A percentile compares a stretch with the other conserved stretches of the same genome.
These are phyloP conservation scores for Pseudorhombus dupliciocellatus DNA, from an alignment of 2,113 vertebrate genomes.

Conservation along the genomic window DNA sequence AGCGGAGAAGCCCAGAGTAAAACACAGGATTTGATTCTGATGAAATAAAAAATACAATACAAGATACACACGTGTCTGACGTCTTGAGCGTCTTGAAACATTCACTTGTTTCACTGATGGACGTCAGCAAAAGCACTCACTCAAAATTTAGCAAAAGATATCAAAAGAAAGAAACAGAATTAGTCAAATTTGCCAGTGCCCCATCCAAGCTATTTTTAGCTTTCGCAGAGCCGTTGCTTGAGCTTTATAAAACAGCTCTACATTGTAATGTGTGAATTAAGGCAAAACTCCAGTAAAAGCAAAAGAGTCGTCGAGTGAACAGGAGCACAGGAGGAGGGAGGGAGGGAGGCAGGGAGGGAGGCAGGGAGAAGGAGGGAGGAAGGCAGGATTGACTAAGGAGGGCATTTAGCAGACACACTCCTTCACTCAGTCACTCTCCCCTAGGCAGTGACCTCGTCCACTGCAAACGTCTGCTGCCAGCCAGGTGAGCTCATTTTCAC, in stretches of 20 bases:
- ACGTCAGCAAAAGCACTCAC: not conserved
- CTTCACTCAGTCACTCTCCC: constrained; percentile 78
- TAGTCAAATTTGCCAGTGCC: not conserved
- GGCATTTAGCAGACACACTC: constrained; percentile 72
- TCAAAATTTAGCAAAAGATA: not conserved
- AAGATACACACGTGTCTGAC: not conserved
- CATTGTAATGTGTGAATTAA: constrained; percentile 11
- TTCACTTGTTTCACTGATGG: not conserved
- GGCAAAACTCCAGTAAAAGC: constrained; percentile 5
- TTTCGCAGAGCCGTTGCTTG: not conserved
- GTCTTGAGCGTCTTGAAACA: not conserved
- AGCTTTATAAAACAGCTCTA: constrained; percentile 10
- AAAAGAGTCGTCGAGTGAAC: constrained; percentile 40
- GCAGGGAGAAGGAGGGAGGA: constrained; percentile 40
- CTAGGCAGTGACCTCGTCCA: constrained; percentile 67
- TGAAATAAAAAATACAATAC: not conserved
- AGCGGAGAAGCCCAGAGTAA: not conserved
- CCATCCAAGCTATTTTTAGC: not conserved
- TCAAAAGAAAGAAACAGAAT: not conserved
- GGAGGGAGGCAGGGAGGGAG: constrained; percentile 41
- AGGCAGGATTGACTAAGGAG: constrained; percentile 74
- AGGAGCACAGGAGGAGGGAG: constrained; percentile 47
- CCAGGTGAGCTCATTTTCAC: constrained; percentile 71
- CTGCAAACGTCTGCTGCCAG: constrained; percentile 66
- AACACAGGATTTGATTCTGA: not conserved